These are phyloP conservation scores for Amphiduros pacificus DNA, from an alignment of 2,888 invertebrate genomes.

Conservation along the genomic window DNA sequence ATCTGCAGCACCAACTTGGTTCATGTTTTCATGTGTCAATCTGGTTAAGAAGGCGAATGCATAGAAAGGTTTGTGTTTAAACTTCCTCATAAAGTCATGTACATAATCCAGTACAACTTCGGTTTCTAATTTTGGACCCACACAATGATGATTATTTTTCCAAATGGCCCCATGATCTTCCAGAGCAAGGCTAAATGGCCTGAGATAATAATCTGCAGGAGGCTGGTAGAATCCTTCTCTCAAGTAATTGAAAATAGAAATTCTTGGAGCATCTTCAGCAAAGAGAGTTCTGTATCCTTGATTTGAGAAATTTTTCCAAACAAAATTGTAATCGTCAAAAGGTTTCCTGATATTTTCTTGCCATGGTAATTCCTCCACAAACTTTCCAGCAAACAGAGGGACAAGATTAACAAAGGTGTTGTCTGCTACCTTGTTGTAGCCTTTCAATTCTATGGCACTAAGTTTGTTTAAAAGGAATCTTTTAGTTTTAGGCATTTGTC, in stretches of 20 bases:
- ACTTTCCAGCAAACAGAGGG: constrained; percentile 74
- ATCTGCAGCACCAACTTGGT: constrained; percentile 77
- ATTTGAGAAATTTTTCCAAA: constrained; percentile 79
- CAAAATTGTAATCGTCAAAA: constrained; percentile 76
- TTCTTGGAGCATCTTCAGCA: constrained; percentile 78
- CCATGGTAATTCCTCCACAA: constrained; percentile 38
- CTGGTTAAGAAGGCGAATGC: constrained; percentile 84
- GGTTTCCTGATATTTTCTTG: constrained; percentile 56
- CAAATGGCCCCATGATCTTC: constrained; percentile 42
- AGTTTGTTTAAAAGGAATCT: constrained; percentile 67
- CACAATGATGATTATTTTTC: constrained; percentile 61
- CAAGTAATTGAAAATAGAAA: constrained; percentile 80
- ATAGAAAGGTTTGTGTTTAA: constrained; percentile 71
- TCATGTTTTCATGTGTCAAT: constrained; percentile 82
- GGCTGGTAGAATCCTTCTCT: constrained; percentile 74
- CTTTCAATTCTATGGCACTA: constrained; percentile 76
- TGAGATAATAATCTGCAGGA: constrained; percentile 83
- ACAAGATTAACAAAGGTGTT: constrained; percentile 91
- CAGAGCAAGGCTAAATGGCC: constrained; percentile 71
- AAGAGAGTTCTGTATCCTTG: constrained; percentile 76
- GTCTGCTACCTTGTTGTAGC: constrained; percentile 91
- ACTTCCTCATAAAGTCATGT: constrained; percentile 64
- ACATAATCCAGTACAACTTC: constrained; percentile 71
- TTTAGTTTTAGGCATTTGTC: constrained; percentile 75
- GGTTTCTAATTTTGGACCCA: constrained; percentile 71